Conservation (phyloP, 2,888 invertebrate species). For the Cosmopolites sordidus region DNA sequence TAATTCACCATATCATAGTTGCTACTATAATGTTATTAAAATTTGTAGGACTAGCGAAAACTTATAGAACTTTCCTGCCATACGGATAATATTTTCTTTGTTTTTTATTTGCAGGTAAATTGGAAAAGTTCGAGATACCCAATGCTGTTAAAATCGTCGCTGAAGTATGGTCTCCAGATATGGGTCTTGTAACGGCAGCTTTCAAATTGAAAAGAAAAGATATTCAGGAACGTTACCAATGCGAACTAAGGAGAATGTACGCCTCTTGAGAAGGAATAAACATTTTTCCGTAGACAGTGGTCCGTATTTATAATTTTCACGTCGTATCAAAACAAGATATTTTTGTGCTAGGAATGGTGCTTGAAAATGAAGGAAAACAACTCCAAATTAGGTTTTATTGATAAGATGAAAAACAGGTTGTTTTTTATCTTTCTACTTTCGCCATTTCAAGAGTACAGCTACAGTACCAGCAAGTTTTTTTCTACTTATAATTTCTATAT, state of each 20-base stretch:
- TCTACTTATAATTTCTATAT: background rate
- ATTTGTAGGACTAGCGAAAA: too few species aligned
- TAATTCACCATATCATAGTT: too few species aligned
- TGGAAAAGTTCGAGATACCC: constrained; percentile 91
- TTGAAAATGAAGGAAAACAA: background rate
- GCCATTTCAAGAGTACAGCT: too few species aligned
- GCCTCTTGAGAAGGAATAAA: constrained; percentile 67
- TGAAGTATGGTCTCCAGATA: constrained; percentile 96
- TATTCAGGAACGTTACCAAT: constrained; percentile 89
- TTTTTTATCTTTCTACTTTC: too few species aligned
- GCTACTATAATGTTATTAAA: too few species aligned
- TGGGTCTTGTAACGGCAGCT: constrained; percentile 95
- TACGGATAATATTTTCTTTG: too few species aligned
- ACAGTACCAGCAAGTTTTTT: background rate
- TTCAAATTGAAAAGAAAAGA: constrained; percentile 96
- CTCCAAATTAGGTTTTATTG: too few species aligned
- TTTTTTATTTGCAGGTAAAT: constrained; percentile 59
- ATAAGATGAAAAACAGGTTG: too few species aligned
- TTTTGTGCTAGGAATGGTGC: background rate
- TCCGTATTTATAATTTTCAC: background rate
- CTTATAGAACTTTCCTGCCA: too few species aligned
- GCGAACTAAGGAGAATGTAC: constrained; percentile 92
- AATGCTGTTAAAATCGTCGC: constrained; percentile 80
- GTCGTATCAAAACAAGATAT: background rate
- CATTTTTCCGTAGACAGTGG: background rate